These are phyloP conservation scores for Choristoneura fumiferana DNA, from an alignment of 1,140 invertebrate genomes.

Conservation along the genomic window DNA sequence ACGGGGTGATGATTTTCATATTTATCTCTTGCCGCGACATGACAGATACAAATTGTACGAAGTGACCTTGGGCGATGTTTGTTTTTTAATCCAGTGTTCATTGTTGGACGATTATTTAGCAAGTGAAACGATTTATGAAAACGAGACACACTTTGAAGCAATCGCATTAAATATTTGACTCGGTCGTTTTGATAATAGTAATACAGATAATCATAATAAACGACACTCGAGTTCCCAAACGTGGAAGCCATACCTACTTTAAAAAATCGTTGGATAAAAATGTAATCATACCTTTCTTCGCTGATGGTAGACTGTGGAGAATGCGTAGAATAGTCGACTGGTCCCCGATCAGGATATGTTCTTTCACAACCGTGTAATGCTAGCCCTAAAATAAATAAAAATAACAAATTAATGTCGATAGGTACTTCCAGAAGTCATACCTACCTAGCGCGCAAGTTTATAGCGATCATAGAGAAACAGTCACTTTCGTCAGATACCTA, in stretches of 20 bases:
- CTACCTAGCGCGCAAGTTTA: too few species aligned
- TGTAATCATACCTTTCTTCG: conserved; percentile 71
- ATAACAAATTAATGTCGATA: too few species aligned
- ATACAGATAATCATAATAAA: too few species aligned
- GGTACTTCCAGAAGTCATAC: too few species aligned
- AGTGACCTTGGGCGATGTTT: conserved; percentile 36
- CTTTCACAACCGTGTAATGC: conserved; percentile 47
- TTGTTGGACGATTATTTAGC: conserved; percentile 6
- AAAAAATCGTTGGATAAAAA: too few species aligned
- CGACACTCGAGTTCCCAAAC: too few species aligned
- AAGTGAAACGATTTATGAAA: neutral
- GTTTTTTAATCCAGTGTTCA: conserved; percentile 25
- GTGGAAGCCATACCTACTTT: too few species aligned
- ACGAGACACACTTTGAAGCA: too few species aligned
- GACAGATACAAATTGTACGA: conserved; percentile 26
- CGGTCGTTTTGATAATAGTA: too few species aligned
- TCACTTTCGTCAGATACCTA: too few species aligned
- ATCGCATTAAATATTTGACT: too few species aligned
- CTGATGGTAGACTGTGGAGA: conserved; percentile 70
- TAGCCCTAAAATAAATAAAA: neutral
- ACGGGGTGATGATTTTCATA: conserved; percentile 28
- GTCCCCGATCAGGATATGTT: conserved; percentile 69
- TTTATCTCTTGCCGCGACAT: conserved; percentile 20
- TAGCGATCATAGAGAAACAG: too few species aligned
- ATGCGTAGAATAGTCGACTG: conserved; percentile 76